phyloP scores from a whole-genome alignment of 2,113 vertebrate species.

The Caloenas nicobarica region DNA sequence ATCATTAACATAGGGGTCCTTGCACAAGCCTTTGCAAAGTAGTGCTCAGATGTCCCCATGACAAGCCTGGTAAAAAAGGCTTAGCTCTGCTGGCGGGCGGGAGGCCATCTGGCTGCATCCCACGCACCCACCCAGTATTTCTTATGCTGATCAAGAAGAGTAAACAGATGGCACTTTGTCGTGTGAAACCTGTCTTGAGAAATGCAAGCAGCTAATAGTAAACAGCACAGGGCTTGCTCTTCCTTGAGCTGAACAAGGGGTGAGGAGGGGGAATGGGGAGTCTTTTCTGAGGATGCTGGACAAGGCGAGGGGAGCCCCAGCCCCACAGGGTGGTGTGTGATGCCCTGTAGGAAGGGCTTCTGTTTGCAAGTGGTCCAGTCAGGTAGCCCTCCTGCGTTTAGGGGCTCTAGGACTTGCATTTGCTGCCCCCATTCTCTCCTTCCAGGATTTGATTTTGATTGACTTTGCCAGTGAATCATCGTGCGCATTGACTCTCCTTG shows the following conservation, averaged over 20 bases:
- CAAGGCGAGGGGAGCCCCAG: neutral
- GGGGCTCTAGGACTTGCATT: neutral
- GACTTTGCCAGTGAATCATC: neutral
- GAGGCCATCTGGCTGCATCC: neutral
- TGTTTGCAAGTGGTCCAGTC: neutral
- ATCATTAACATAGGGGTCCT: neutral
- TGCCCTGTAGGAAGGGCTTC: neutral
- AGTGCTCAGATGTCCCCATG: neutral
- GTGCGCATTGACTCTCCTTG: slow-evolving; percentile 35
- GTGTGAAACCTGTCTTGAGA: neutral
- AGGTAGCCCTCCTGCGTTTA: neutral
- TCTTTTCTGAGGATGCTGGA: neutral
- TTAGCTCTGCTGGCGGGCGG: neutral
- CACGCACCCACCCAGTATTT: neutral
- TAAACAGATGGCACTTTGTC: neutral
- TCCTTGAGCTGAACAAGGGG: neutral
- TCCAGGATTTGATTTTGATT: too few relatives aligned
- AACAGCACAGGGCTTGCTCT: neutral
- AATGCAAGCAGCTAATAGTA: neutral
- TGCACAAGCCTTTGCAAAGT: neutral
- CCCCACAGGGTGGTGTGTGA: too few relatives aligned
- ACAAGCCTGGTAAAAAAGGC: neutral
- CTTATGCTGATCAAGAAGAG: neutral
- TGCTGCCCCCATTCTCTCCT: neutral
- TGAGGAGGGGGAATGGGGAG: neutral